Evolutionary conservation across 2,888 invertebrate species (phyloP).

Genomic region (Leptopterna dolabrata): DNA sequence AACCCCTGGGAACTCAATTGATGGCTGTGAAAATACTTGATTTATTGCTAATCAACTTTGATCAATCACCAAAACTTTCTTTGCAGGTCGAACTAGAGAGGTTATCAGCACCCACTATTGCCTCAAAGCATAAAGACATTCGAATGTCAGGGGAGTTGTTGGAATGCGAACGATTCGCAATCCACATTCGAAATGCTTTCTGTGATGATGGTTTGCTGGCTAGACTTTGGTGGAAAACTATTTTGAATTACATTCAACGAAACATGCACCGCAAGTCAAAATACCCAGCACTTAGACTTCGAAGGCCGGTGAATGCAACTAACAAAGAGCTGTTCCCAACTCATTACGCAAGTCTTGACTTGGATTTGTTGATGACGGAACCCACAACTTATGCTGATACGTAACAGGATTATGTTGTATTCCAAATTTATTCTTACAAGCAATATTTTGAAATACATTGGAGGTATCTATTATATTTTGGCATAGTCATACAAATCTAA

Average conservation of each 20-base stretch:
- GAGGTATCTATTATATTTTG: too few relatives aligned
- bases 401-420: neutral
- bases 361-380: constrained; percentile 1
- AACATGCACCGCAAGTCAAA: constrained; percentile 41
- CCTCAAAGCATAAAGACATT: constrained; percentile 55
- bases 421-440: neutral
- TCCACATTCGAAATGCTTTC: constrained; percentile 27
- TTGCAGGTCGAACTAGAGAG: constrained; percentile 70
- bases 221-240: constrained; percentile 58
- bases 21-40: too few relatives aligned
- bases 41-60: too few relatives aligned
- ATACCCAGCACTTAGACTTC: constrained; percentile 23
- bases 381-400: neutral
- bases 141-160: constrained; percentile 23
- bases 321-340: constrained; percentile 42
- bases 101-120: constrained; percentile 73
- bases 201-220: constrained; percentile 42
- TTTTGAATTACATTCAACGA: constrained; percentile 45
- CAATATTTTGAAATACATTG: neutral
- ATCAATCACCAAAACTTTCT: neutral
- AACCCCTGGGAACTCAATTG: too few relatives aligned
- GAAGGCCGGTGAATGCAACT: constrained; percentile 3
- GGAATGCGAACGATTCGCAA: constrained; percentile 40
- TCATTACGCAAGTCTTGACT: constrained; percentile 28
- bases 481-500: too few relatives aligned